phyloP scores from a whole-genome alignment of 2,113 vertebrate genomes.

The Balaeniceps rex region DNA sequence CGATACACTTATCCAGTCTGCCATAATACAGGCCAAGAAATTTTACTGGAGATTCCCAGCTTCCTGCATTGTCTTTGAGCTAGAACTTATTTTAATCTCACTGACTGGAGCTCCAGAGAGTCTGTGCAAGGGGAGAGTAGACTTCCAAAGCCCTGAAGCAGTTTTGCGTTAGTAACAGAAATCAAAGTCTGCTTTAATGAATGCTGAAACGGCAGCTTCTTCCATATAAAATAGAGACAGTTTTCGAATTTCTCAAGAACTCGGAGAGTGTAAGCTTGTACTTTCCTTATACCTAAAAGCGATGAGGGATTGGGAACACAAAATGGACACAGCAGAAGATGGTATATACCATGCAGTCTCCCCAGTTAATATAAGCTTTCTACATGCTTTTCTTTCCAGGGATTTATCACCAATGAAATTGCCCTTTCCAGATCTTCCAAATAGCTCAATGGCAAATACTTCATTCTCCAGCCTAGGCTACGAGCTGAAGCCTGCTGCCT shows the following conservation, averaged over 20 bases:
- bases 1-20: not conserved
- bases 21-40: not conserved
- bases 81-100: not conserved
- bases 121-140: not conserved
- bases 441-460: not conserved
- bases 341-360: not conserved
- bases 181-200: not conserved
- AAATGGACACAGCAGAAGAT: not conserved
- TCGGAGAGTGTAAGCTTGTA: not conserved
- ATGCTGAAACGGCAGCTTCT: not conserved
- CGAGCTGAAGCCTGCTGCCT: slow-evolving; percentile 38
- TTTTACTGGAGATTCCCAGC: not conserved
- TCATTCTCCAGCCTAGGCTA: slow-evolving; percentile 37
- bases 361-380: not conserved
- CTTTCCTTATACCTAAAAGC: not conserved
- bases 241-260: not conserved
- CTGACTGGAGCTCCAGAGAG: not conserved
- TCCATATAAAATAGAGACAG: not conserved
- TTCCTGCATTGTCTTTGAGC: not conserved
- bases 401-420: slow-evolving; percentile 55
- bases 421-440: slow-evolving; percentile 45
- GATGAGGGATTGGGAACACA: not conserved
- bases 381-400: slow-evolving; percentile 55
- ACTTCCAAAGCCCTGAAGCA: not conserved
- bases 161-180: not conserved